Evolutionary conservation across 2,888 invertebrate species (phyloP).

Genomic region (Rhimphoctona megacephalus): DNA sequence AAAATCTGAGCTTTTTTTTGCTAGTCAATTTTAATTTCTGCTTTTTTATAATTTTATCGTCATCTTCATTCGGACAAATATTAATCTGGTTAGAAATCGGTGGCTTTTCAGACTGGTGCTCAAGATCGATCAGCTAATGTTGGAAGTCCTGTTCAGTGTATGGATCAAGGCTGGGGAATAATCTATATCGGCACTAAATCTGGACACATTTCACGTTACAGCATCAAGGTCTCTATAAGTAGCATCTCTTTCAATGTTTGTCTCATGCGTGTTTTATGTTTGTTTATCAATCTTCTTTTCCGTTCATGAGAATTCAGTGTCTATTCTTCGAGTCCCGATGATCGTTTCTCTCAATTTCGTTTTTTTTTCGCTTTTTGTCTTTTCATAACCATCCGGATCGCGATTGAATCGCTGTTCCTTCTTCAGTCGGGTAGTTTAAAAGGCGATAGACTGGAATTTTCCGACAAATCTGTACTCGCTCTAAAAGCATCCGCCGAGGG

Average conservation of each 20-base stretch:
- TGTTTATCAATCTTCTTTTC: neutral
- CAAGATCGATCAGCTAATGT: constrained; percentile 86
- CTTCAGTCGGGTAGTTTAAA: constrained; percentile 77
- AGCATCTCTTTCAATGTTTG: neutral
- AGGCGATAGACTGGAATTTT: constrained; percentile 85
- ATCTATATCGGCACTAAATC: constrained; percentile 91
- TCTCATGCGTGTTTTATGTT: neutral
- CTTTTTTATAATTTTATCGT: neutral
- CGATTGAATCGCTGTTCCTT: neutral
- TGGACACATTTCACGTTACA: constrained; percentile 90
- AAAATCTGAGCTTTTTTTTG: neutral
- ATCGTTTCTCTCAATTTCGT: neutral
- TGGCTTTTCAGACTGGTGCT: constrained; percentile 85
- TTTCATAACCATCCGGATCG: neutral
- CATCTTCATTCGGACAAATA: neutral
- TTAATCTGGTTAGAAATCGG: neutral
- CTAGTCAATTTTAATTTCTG: neutral
- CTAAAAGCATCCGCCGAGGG: constrained; percentile 91
- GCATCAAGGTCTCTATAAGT: constrained; percentile 87
- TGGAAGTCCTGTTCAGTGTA: constrained; percentile 90
- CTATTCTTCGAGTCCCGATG: neutral
- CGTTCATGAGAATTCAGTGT: neutral
- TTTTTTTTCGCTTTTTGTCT: neutral
- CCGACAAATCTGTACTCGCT: constrained; percentile 89
- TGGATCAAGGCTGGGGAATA: constrained; percentile 90